These are phyloP conservation scores for Dendropsophus ebraccatus DNA, from an alignment of 2,113 vertebrate species.

Conservation along the genomic window DNA sequence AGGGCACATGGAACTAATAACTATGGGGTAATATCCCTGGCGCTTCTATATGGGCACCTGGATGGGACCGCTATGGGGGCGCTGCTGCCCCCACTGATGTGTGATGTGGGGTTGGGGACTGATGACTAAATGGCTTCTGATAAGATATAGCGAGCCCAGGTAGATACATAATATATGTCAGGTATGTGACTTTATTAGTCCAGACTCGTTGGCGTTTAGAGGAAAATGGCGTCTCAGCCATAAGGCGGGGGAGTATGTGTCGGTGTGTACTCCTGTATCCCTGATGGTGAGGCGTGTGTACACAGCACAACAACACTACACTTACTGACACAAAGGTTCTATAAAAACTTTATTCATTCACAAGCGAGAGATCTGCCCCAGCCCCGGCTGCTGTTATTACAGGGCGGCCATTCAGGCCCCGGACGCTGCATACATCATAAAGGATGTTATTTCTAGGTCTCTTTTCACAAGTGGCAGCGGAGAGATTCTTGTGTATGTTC, in stretches of 20 bases:
- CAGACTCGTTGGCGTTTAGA: neutral
- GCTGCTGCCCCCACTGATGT: neutral
- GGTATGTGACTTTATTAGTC: neutral
- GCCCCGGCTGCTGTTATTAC: neutral
- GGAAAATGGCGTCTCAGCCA: neutral
- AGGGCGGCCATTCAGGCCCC: neutral
- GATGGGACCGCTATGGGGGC: neutral
- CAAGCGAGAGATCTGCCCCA: neutral
- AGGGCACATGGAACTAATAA: neutral
- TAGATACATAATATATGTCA: neutral
- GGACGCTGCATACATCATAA: neutral
- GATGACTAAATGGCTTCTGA: no score
- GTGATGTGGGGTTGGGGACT: neutral
- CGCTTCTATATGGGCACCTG: neutral
- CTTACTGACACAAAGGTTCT: constrained; percentile 1
- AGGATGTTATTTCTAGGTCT: constrained; percentile 33
- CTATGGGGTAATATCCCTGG: neutral
- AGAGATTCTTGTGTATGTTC: constrained; percentile 24
- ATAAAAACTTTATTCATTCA: constrained; percentile 12
- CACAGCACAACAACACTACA: neutral
- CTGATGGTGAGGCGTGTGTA: neutral
- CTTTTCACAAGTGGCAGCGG: constrained; percentile 24
- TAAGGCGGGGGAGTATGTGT: neutral
- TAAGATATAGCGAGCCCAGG: no score
- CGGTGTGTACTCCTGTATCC: neutral